Conservation (phyloP, 30 jellyfish, hydroid and myxozoan genomes). For the Nemopilema nomurai region DNA sequence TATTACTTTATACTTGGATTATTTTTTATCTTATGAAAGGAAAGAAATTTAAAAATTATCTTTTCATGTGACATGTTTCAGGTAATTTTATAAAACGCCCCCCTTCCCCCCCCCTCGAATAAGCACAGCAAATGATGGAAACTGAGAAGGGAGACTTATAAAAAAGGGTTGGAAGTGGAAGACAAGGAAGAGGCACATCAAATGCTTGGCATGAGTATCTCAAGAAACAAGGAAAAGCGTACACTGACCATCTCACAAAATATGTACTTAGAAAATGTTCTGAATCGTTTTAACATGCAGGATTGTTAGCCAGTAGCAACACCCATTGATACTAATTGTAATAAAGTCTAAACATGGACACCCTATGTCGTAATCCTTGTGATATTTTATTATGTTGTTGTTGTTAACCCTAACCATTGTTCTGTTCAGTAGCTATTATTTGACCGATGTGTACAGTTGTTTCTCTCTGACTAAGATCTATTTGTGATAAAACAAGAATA, state of each 20-base stretch:
- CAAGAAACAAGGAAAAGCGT: constrained; percentile 45
- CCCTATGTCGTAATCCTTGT: neutral
- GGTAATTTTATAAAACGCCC: neutral
- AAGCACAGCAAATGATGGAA: constrained; percentile 56
- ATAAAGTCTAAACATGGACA: neutral
- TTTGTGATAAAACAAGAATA: neutral
- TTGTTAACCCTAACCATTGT: neutral
- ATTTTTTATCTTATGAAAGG: too few relatives aligned
- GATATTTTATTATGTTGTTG: neutral
- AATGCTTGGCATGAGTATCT: constrained; percentile 52
- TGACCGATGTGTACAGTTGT: neutral
- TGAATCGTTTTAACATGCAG: constrained; percentile 43
- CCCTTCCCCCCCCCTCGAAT: constrained; percentile 7
- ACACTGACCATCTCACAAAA: constrained; percentile 30
- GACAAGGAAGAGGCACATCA: constrained; percentile 44
- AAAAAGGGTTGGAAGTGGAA: constrained; percentile 42
- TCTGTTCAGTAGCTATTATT: neutral
- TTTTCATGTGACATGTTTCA: constrained; percentile 17
- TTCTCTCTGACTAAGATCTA: neutral
- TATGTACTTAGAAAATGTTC: constrained; percentile 37
- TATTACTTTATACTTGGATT: too few relatives aligned
- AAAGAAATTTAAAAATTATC: too few relatives aligned
- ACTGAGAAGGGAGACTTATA: constrained; percentile 33
- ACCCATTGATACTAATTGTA: constrained; percentile 21
- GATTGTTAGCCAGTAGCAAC: constrained; percentile 41